Evolutionary conservation across 2,888 invertebrate genomes (phyloP).

Genomic region (Melanophora roralis): DNA sequence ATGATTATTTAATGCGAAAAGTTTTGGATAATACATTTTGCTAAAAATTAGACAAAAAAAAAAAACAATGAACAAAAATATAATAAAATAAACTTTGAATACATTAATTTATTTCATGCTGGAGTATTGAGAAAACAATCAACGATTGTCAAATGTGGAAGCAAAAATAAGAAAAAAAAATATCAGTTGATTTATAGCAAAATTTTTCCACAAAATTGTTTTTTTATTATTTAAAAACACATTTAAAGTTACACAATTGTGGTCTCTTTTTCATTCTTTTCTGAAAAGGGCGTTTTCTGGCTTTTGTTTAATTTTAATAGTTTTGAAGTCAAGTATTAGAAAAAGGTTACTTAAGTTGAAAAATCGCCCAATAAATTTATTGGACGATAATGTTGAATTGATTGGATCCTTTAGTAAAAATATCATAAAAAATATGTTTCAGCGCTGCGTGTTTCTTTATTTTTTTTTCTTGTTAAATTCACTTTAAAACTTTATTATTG

Average conservation of each 20-base stretch:
- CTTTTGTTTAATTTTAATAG: constrained; percentile 20
- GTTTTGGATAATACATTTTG: constrained; percentile 59
- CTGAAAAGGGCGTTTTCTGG: constrained; percentile 31
- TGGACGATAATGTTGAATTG: too few species aligned
- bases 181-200: constrained; percentile 51
- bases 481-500: constrained; percentile 34
- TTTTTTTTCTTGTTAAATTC: background rate
- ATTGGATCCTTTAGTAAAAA: background rate
- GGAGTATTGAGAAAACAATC: constrained; percentile 37
- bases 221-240: constrained; percentile 24
- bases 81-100: constrained; percentile 23
- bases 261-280: background rate
- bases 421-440: background rate
- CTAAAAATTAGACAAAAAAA: constrained; percentile 31
- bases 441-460: background rate
- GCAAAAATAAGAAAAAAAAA: background rate
- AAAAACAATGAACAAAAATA: constrained; percentile 9
- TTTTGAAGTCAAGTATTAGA: too few species aligned
- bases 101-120: constrained; percentile 52
- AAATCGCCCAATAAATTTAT: too few species aligned
- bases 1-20: constrained; percentile 62
- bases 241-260: background rate
- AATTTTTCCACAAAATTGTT: constrained; percentile 44
- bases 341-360: too few species aligned
- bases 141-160: constrained; percentile 3